A percentile compares a stretch with the other conserved stretches of the same genome.
These are phyloP conservation scores for Monarcha castaneiventris DNA, from an alignment of 2,113 vertebrate genomes.

Conservation along the genomic window DNA sequence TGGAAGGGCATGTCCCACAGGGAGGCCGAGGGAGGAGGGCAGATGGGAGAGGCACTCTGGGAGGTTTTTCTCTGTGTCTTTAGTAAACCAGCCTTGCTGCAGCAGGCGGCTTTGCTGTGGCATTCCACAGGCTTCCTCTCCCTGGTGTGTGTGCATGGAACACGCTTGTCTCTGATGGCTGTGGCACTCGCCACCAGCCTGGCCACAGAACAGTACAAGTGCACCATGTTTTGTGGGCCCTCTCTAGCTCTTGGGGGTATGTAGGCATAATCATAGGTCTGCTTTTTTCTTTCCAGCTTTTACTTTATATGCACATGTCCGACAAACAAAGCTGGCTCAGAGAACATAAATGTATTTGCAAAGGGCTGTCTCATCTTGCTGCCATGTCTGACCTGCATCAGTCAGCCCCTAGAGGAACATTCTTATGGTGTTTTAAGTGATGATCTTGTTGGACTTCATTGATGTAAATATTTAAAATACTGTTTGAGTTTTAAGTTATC, in stretches of 20 bases:
- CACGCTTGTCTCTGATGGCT: background rate
- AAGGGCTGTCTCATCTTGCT: background rate
- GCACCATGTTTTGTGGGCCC: background rate
- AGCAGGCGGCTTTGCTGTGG: background rate
- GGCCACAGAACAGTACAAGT: background rate
- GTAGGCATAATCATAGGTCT: background rate
- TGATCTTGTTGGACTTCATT: background rate
- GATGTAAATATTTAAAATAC: constrained; percentile 14
- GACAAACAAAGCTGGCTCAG: background rate
- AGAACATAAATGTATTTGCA: background rate
- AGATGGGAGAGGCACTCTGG: background rate
- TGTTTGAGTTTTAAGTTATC: background rate
- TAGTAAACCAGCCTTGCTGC: constrained; percentile 51
- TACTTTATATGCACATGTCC: background rate
- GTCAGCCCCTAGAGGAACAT: background rate
- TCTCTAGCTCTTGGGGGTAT: background rate
- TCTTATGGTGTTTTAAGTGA: background rate
- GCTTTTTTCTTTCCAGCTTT: constrained; percentile 5
- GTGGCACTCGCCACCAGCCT: background rate
- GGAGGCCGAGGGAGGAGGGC: background rate
- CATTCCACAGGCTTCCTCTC: constrained; percentile 45
- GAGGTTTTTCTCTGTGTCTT: constrained; percentile 52
- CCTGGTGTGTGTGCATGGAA: background rate
- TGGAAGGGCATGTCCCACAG: background rate
- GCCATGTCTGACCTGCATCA: background rate